Conservation (phyloP, 2,113 vertebrate genomes). For the Tyto alba region DNA sequence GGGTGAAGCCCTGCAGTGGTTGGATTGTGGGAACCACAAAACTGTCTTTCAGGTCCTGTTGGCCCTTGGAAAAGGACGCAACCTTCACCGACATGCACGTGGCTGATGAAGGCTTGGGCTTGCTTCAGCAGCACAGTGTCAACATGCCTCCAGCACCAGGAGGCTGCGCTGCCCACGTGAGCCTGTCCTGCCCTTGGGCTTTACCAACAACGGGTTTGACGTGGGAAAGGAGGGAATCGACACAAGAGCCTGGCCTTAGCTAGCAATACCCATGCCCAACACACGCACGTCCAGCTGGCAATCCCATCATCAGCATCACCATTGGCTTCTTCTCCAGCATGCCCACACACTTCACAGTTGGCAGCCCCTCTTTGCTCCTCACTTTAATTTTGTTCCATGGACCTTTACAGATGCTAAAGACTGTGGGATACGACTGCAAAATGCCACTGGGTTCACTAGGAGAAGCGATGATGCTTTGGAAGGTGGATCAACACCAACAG, state of each 20-base stretch:
- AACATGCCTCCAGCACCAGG: fast-evolving
- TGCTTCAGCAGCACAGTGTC: neutral
- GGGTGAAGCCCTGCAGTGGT: neutral
- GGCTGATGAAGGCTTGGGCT: neutral
- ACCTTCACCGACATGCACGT: neutral
- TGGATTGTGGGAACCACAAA: neutral
- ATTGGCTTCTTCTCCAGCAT: neutral
- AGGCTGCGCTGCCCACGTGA: fast-evolving
- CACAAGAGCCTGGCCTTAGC: neutral
- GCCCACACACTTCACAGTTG: fast-evolving
- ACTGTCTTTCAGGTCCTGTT: neutral
- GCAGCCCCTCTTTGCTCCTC: neutral
- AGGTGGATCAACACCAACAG: neutral
- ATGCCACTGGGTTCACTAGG: neutral
- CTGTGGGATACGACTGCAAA: neutral
- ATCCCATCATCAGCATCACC: neutral
- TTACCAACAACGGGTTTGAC: fast-evolving
- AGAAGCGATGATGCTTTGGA: neutral
- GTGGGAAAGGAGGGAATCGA: neutral
- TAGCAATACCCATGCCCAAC: neutral
- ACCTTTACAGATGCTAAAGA: neutral
- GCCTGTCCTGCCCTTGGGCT: neutral
- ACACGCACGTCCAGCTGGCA: neutral
- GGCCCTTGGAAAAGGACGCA: neutral
- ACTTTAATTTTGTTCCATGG: neutral